phyloP scores from a whole-genome alignment of 2,113 vertebrate genomes.

The Ptychochromis oligacanthus region DNA sequence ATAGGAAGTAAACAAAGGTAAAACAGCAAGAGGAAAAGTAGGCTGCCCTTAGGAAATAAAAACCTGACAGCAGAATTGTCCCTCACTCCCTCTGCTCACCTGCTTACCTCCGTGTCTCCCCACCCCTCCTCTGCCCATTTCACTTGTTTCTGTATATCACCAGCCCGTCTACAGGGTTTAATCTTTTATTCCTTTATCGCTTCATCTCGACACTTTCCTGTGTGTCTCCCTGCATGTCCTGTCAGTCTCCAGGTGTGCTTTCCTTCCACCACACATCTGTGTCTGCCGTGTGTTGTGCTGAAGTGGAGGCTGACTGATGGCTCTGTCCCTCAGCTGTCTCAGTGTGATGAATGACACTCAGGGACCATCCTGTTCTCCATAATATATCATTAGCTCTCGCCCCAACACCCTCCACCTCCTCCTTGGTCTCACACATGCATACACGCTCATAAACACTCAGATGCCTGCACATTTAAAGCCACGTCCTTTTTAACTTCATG shows the following conservation, averaged over 20 bases:
- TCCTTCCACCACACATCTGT: neutral
- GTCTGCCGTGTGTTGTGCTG: neutral
- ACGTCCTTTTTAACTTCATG: neutral
- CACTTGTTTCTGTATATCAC: neutral
- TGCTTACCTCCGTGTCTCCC: no score
- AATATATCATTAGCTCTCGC: slow-evolving; percentile 55
- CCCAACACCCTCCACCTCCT: neutral
- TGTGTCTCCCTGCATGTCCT: neutral
- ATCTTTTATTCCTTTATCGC: neutral
- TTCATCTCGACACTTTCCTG: neutral
- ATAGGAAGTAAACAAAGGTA: accelerated
- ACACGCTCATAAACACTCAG: neutral
- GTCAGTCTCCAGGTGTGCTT: neutral
- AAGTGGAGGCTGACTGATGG: slow-evolving; percentile 44
- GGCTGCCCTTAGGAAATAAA: neutral
- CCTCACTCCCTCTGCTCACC: neutral
- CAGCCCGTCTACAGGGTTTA: neutral
- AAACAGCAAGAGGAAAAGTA: neutral
- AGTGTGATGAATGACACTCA: slow-evolving; percentile 48
- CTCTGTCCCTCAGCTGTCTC: slow-evolving; percentile 54
- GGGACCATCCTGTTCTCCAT: slow-evolving; percentile 22
- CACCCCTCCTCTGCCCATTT: neutral
- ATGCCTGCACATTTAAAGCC: neutral
- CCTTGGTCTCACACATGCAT: neutral
- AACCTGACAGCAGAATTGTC: neutral